Base-by-base conservation (phyloP, 1,140 invertebrate genomes). In the Dufourea novaeangliae region DNA sequence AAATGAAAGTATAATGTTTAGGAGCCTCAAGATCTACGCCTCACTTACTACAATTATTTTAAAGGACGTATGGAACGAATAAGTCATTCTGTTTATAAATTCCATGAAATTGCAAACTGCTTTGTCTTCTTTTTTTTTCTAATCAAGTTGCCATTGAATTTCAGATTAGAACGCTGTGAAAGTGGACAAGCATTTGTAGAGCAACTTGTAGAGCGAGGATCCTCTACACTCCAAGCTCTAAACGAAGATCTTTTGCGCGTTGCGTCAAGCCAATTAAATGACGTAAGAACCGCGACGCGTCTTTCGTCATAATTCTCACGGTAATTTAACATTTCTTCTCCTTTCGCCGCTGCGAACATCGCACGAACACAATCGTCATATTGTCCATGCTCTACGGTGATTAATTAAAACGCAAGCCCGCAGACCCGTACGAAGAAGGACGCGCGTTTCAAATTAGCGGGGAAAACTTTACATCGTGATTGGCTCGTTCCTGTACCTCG, bases 251-350 rank as follows among this genome's bases (percentile, higher is more conserved):
- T 5, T 22, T 20, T 17, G 12, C 29, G 46, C 20, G 44, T 73
- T 63, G 44, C 59, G 29, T 39, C 34, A 46, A 73, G 22, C 52
- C 44, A 75, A 75, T 68, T 68, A 75, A 67, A 75, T 68, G 72
- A 75, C 17, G 72, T 20, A 75, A 75, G 50, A 44, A n/a, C 41
- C 34, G n/a, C 2, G 1, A 12, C 22, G n/a, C 17, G 27, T 41
- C 50, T 56, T 57, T 44, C 64, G 39, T 57, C 72, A 57, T 1
- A 20, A 27, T 75, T 75, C 72, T 44, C 72, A 68, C 64, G 37
- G 12, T 56, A 68, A 57, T 75, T 41, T 37, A 14, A 17, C 14
- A 12, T 25, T 25, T 12, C 37, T 27, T 6, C 3, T 56, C 25
- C 62, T 57, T 75, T 57, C 39, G 8, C 29, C 20, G 6, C 1